A percentile compares a stretch with the other conserved stretches of the same genome.
Conservation (phyloP, 2,888 invertebrate genomes). For the Hololepta plana region DNA sequence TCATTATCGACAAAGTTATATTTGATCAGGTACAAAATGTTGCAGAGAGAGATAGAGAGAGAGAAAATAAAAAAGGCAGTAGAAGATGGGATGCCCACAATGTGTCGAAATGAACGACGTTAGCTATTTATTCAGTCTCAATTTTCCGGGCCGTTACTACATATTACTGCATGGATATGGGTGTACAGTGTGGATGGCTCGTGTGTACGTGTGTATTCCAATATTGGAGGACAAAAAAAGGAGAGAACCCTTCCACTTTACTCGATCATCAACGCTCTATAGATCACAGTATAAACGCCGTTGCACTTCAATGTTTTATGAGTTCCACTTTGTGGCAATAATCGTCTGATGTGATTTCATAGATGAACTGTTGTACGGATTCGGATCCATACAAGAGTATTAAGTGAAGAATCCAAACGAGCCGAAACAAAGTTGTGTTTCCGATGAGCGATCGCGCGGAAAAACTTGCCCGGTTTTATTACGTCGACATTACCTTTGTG, state of each 20-base stretch:
- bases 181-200: neutral
- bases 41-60: too few relatives aligned
- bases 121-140: constrained; percentile 18
- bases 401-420: constrained; percentile 18
- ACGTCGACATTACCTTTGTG: constrained; percentile 10
- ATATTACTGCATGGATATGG: neutral
- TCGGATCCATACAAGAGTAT: constrained; percentile 16
- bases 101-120: constrained; percentile 11
- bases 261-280: constrained; percentile 21
- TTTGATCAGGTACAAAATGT: too few relatives aligned
- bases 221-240: constrained; percentile 16
- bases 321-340: constrained; percentile 19
- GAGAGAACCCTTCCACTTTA: constrained; percentile 10
- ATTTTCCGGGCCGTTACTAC: constrained; percentile 21
- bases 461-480: too few relatives aligned
- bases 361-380: constrained; percentile 24
- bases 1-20: too few relatives aligned
- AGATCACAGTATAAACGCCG: constrained; percentile 20
- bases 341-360: constrained; percentile 27
- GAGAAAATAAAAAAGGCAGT: too few relatives aligned
- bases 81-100: too few relatives aligned
- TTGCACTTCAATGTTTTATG: constrained; percentile 12
- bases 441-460: too few relatives aligned
- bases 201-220: constrained; percentile 1
- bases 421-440: constrained; percentile 22